Evolutionary conservation across 2,888 invertebrate species (phyloP), one percentile per base, ranked within the genome.

Genomic region (Linyphia triangularis): DNA sequence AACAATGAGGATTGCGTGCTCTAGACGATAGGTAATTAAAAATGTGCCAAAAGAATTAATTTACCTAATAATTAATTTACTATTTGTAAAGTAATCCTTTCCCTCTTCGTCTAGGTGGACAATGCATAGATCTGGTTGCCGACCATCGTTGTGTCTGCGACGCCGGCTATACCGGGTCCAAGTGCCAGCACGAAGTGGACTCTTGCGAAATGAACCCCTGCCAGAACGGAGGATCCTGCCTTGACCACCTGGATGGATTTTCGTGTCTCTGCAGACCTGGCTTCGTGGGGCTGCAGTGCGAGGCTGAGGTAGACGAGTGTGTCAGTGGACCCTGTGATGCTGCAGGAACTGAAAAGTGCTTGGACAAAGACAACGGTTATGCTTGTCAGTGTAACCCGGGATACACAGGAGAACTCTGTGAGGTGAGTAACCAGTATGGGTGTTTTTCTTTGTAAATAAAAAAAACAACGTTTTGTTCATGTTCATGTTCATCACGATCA

Each of bases 241-340:
- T 95, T 0, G 97, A 98, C 92, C 96, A 96, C 92, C 94, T 97
- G 24, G 97, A 98, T 92, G 97, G 97, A 26, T 99, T 98, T 92
- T 94, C 95, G 33, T 99, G 99, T 93, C 96, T 96, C 92, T 99
- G 99, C 92, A 95, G 97, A 85, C 97, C 98, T 16, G 98, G 90
- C 16, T 91, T 88, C 73, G 91, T 91, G 91, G 94, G 98, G 0
- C 93, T 97, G 16, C 97, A 97, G 92, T 98, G 98, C 92, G 98
- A 98, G 93, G 97, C 97, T 13, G 97, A 96, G 92, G 96, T 97
- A 89, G 97, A 98, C 92, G 98, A 98, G 93, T 98, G 98, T 92
- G 93, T 97, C 72, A 96, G 96, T 91, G 97, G 97, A 92, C 98
- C 97, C 10, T 98, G 98, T 93, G 96, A 96, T 92, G 95, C 97